These are phyloP conservation scores for Neuroterus valhalla DNA, from an alignment of 1,140 invertebrate genomes.

Conservation along the genomic window DNA sequence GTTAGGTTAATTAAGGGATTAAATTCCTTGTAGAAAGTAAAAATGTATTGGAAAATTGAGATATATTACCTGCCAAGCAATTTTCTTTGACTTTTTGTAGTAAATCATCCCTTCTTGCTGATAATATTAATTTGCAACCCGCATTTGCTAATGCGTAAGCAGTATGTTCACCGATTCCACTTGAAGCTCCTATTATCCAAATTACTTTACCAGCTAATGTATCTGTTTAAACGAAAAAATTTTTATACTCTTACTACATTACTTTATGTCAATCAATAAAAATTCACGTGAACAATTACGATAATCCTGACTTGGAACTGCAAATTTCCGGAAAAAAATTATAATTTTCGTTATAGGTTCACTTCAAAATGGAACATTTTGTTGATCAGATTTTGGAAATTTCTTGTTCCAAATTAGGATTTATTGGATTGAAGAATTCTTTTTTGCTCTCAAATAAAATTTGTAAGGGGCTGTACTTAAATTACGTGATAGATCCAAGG, in stretches of 20 bases:
- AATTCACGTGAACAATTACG: no score
- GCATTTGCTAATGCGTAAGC: slow-evolving; percentile 83
- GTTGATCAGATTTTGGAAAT: no score
- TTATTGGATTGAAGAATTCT: no score
- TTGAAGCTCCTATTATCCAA: slow-evolving; percentile 93
- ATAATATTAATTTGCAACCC: slow-evolving; percentile 84
- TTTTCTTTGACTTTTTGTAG: slow-evolving; percentile 84
- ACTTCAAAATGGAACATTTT: no score
- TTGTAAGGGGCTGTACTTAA: no score
- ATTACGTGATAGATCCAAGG: no score
- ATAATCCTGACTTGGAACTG: no score
- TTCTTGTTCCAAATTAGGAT: no score
- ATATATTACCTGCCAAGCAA: slow-evolving; percentile 77
- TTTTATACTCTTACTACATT: background rate
- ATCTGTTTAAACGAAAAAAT: slow-evolving; percentile 66
- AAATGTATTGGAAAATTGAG: slow-evolving; percentile 6
- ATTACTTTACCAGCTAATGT: slow-evolving; percentile 84
- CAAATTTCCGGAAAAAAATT: no score
- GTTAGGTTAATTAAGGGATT: background rate
- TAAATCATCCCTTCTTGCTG: slow-evolving; percentile 83
- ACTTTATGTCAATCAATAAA: slow-evolving; percentile 27
- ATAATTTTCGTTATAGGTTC: no score
- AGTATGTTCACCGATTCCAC: slow-evolving; percentile 89
- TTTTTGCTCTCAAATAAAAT: no score
- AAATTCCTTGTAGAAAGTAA: slow-evolving; percentile 1